Base-by-base conservation (phyloP, 2,888 invertebrate genomes). In the Augiades crinisus region DNA sequence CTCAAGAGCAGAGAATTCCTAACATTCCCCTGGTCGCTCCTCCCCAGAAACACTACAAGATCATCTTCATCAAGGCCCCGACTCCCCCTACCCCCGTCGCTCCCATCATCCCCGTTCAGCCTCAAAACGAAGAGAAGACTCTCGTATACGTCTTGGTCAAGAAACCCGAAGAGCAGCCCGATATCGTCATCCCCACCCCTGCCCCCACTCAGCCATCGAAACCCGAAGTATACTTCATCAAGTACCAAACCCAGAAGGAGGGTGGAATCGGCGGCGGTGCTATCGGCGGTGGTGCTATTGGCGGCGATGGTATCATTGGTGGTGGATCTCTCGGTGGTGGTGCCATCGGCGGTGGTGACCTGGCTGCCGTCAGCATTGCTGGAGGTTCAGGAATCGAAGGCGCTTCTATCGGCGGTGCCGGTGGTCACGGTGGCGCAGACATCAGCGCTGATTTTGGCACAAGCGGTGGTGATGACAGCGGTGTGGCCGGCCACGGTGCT, bases 1-100 rank as follows among this genome's bases (percentile, higher is more conserved):
- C 94, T n/a, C 93, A 94, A 66, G 93, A 94, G 70, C 91, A 92
- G 69, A 91, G 92, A 65, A 91, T 92, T 46, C 91, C 91, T 58
- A 92, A 94, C 66, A 92, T 95, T 63, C 82, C 87, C 3, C 91
- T 91, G 12, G 89, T 93, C 0, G 93, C 94, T 41, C 93, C 95
- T 60, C 92, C 96, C 38, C 96, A 96, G 83, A 96, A 96, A 71
- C 96, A 96, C 82, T 96, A 96, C 92, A 96, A 96, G 78, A 96
- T 96, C 79, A 96, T 96, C 88, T 96, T 96, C 92, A 96, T 96
- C 86, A 96, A 96, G 91, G 96, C 96, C 50, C 96, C 96, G 68
- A 93, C 96, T 65, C 93, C 95, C 56, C 95, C 95, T 56, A 93
- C 95, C 56, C 95, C 95, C 55, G 93, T 94, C 59, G 95, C 94